Percentiles rank a stretch among this genome's conserved stretches.
Conservation (phyloP, 2,797 vertebrate species). For the Heteromormyrus szaboi region DNA sequence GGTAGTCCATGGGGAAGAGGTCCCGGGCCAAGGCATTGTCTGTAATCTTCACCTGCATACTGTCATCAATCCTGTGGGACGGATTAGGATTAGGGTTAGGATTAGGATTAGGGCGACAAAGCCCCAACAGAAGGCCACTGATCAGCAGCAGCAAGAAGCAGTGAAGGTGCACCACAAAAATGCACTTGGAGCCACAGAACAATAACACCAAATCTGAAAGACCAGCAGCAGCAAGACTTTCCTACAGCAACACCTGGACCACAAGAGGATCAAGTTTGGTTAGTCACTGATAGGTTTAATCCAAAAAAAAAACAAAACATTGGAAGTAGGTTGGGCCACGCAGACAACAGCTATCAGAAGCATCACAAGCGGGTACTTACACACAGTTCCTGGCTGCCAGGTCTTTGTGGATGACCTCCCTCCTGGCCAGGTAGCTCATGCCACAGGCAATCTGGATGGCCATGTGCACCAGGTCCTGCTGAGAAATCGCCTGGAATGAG, state of each 20-base stretch:
- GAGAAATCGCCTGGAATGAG: constrained; percentile 80
- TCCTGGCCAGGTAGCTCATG: constrained; percentile 93
- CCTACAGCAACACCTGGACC: not conserved
- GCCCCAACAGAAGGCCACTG: not conserved
- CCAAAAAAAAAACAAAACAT: not conserved
- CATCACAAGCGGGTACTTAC: constrained; percentile 66
- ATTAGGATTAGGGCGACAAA: not conserved
- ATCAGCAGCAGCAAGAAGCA: not conserved
- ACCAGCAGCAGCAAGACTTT: not conserved
- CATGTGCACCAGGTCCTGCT: constrained; percentile 97
- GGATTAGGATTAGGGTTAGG: not conserved
- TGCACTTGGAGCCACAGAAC: not conserved
- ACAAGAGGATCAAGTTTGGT: not conserved
- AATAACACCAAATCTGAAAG: not conserved
- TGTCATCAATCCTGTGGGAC: constrained; percentile 82
- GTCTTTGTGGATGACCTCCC: constrained; percentile 98
- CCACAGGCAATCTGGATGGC: constrained; percentile 97
- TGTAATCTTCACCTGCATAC: constrained; percentile 97
- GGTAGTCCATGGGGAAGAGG: constrained; percentile 98
- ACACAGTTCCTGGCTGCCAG: constrained; percentile 96
- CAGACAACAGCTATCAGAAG: not conserved
- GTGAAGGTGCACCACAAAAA: not conserved
- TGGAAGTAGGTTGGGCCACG: not conserved
- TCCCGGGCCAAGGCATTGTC: constrained; percentile 93
- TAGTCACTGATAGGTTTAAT: not conserved